A percentile compares a stretch with the other conserved stretches of the same genome.
phyloP scores from a whole-genome alignment of 2,888 invertebrate species.

The Ennomos erosarius region DNA sequence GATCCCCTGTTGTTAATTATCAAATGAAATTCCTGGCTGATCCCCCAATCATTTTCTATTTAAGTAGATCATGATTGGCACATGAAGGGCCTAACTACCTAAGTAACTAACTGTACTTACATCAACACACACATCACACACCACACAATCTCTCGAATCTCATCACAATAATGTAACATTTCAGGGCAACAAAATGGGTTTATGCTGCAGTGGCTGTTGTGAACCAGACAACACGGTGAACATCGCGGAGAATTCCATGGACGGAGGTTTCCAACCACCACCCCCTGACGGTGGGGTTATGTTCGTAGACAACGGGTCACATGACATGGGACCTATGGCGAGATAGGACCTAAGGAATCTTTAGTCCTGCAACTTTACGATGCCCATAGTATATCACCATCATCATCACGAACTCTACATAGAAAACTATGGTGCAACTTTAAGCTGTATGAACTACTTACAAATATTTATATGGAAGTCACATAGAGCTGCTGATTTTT shows the following conservation, averaged over 20 bases:
- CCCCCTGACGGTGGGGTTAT: conserved; percentile 41
- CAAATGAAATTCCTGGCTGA: no score
- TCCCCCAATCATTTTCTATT: no score
- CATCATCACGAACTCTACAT: no score
- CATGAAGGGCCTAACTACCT: no score
- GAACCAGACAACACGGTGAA: conserved; percentile 26
- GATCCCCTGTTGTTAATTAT: no score
- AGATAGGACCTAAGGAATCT: conserved; percentile 45
- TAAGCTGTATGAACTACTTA: no score
- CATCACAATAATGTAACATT: not conserved
- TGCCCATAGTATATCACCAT: no score
- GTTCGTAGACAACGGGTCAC: conserved; percentile 46
- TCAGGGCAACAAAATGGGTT: conserved; percentile 54
- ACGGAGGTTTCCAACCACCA: conserved; percentile 38
- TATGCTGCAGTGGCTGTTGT: conserved; percentile 49
- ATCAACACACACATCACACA: no score
- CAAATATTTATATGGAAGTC: no score
- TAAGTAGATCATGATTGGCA: no score
- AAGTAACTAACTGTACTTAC: no score
- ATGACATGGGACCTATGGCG: conserved; percentile 39
- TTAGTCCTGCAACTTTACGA: conserved; percentile 15
- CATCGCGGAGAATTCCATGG: conserved; percentile 16
- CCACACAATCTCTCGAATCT: not conserved
- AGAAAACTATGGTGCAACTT: no score
- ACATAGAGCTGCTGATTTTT: not conserved